Evolutionary conservation across 2,888 invertebrate species (phyloP), one percentile per base, ranked within the genome.

Genomic region (Drosophila nr. perissopoda): DNA sequence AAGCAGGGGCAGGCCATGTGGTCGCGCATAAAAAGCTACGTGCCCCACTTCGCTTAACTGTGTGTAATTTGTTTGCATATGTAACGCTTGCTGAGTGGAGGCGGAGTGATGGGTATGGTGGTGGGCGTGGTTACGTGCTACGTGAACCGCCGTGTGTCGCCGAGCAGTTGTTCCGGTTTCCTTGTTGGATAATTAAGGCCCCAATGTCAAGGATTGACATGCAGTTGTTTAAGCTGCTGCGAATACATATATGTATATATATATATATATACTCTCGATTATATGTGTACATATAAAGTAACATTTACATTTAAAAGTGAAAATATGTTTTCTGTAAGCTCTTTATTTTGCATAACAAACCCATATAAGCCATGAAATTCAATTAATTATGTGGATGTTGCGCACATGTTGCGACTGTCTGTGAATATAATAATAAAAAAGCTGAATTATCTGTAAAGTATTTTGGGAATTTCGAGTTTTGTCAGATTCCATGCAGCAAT

Each of bases 1-100:
- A 21, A 38, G 46, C 48, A 48, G 33, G 2, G 48, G 38, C 61
- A 62, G 74, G 70, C 74, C 65, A 57, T 76, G 81, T 71, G 81
- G 75, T 65, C 16, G 46, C 73, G 56, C 71, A 82, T 84, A 82
- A 77, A 82, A 84, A 71, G 79, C 69, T 72, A 79, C 77, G 77
- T 75, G 82, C 69, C 79, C 77, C 72, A 74, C 73, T 81, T 76
- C 63, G 52, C 66, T 53, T 18, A 59, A 56, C 75, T 64, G 62
- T 61, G 49, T 76, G 76, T 72, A 76, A 85, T 83, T 83, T 75
- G 66, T 83, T 81, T 76, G 79, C 81, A 83, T 83, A 81, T 83
- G 70, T 71, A 70, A 78, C 61, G 59, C 61, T 52, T 48, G 61
- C 54, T 46, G 42, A 51, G 56, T 25, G 63, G 11, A 48, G 61